Evolutionary conservation across 2,797 vertebrate species (phyloP).

Genomic region (Telmatherina bonti): DNA sequence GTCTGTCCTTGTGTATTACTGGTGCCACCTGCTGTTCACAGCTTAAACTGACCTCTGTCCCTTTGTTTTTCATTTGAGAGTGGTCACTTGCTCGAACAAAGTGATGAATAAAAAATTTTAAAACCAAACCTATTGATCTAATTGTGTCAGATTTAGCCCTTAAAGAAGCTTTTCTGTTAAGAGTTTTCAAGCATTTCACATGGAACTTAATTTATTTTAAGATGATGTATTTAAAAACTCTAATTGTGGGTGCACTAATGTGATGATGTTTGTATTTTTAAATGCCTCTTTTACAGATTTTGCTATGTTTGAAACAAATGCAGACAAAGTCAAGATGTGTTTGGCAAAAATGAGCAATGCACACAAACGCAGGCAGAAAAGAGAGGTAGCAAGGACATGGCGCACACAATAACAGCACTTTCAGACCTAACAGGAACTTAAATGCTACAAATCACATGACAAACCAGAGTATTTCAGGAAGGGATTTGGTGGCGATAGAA

Average conservation of each 20-base stretch:
- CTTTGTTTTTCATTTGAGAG: neutral
- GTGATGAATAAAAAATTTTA: too few relatives aligned
- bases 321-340: neutral
- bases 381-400: neutral
- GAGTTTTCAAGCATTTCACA: conserved; percentile 8
- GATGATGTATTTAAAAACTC: neutral
- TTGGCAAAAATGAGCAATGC: neutral
- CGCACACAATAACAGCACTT: neutral
- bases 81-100: neutral
- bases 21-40: conserved; percentile 80
- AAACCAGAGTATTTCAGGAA: neutral
- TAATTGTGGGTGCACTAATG: neutral
- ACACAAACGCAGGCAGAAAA: neutral
- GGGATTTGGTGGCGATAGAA: neutral
- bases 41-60: conserved; percentile 10
- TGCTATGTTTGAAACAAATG: neutral
- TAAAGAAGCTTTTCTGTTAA: conserved; percentile 27
- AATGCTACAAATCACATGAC: neutral
- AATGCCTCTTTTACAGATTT: neutral
- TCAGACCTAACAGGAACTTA: neutral
- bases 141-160: conserved; percentile 18
- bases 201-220: neutral
- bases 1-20: conserved; percentile 56
- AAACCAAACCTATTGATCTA: conserved; percentile 31
- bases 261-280: neutral